Conservation (phyloP, 92 coral and sea anemone species). For the Virgularia gustaviana region DNA sequence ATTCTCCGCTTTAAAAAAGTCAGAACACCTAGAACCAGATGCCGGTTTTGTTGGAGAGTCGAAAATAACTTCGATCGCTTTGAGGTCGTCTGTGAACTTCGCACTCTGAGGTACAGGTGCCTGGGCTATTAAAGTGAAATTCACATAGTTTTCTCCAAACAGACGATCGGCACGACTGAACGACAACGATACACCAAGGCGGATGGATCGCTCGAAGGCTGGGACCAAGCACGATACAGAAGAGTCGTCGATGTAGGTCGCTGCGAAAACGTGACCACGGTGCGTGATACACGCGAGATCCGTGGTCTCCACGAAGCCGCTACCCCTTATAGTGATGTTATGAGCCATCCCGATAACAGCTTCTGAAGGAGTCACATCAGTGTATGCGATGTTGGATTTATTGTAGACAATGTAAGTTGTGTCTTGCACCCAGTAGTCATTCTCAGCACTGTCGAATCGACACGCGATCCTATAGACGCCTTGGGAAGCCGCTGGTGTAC, state of each 20-base stretch:
- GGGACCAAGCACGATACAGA: constrained; percentile 53
- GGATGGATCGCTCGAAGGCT: constrained; percentile 30
- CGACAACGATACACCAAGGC: constrained; percentile 44
- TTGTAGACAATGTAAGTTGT: constrained; percentile 60
- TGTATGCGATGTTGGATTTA: constrained; percentile 45
- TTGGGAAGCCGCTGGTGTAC: constrained; percentile 16
- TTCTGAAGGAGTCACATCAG: constrained; percentile 51
- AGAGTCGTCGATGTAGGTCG: constrained; percentile 46
- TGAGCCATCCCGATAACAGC: constrained; percentile 32
- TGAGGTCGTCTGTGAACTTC: constrained; percentile 46
- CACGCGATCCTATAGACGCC: constrained; percentile 57
- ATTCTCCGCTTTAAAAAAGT: constrained; percentile 38
- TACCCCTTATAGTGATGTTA: constrained; percentile 53
- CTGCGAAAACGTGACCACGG: constrained; percentile 22
- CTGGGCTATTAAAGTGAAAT: constrained; percentile 46
- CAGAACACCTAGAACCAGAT: constrained; percentile 28
- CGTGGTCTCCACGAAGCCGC: constrained; percentile 69
- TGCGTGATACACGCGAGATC: constrained; percentile 57
- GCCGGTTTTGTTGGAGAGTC: constrained; percentile 14
- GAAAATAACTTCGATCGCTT: constrained; percentile 44
- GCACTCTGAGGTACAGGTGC: constrained; percentile 37
- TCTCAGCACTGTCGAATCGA: constrained; percentile 41
- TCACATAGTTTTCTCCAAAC: not conserved
- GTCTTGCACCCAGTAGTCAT: not conserved
- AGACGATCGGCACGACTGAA: constrained; percentile 43